Base-by-base conservation (phyloP, 2,113 vertebrate species). In the Ariopsis seemanni region DNA sequence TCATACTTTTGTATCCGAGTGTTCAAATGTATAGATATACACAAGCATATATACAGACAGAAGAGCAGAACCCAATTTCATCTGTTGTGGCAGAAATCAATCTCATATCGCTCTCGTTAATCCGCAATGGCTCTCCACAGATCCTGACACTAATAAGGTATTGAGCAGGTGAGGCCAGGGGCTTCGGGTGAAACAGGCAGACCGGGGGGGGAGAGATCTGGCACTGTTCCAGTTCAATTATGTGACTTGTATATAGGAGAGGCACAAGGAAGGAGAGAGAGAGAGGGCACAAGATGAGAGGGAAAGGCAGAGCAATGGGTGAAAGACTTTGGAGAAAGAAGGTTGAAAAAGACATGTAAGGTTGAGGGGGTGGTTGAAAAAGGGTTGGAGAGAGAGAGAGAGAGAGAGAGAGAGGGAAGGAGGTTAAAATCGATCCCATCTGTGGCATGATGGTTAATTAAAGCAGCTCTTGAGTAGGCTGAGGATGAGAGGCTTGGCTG, bases 381-480 rank as follows among this genome's bases (percentile, higher is more conserved):
- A 95, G 94, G 96, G 95, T 93, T 93, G 72, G 74, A 89, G 86
- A 91, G 30, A 30, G 30, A 30, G 30, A 30, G 30, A 30, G 30
- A 77, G 86, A 88, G 85, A 79, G 77, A 83, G 67, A 88, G 71
- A 72, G 62, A 82, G 84, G 71, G 85, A 84, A 22, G 58, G 79
- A 88, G 91, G 85, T 94, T 96, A 93, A 97, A 98, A 98, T 99
- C 97, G 97, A 99, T 99, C 97, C 97, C 97, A 99, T 99, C 98
- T 99, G 98, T 97, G 97, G 97, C 97, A 98, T 97, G 98, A 98
- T 98, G 97, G 97, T 98, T 99, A 99, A 99, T 99, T 99, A 99
- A 98, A 98, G 97, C 97, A 97, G 97, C 97, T 98, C 97, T 99
- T 97, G 96, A 98, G 96, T 94, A 95, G 97, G 96, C 96, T 96